Evolutionary conservation across 1,140 invertebrate genomes (phyloP).

Genomic region (Belonocnema kinseyi): DNA sequence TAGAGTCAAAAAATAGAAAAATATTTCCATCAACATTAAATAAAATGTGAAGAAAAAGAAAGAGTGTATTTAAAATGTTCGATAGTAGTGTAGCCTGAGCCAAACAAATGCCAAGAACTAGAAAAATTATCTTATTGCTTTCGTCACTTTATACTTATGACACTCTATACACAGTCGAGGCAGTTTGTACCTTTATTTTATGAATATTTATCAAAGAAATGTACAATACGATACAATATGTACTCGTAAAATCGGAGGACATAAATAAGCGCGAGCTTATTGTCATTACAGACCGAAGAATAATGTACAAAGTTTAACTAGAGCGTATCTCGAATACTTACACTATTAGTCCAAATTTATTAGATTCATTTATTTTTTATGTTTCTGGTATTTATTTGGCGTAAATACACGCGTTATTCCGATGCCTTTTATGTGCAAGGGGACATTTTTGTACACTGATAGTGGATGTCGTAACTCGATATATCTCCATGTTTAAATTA

Average conservation of each 20-base stretch:
- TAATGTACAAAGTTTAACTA: constrained; percentile 39
- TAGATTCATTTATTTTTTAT: constrained; percentile 12
- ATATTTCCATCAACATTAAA: background rate
- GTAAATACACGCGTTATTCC: background rate
- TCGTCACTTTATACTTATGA: constrained; percentile 29
- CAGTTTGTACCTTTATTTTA: constrained; percentile 29
- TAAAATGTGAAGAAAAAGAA: background rate
- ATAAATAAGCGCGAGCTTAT: constrained; percentile 61
- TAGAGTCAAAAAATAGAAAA: constrained; percentile 1
- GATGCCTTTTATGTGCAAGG: background rate
- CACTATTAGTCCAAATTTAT: constrained; percentile 31
- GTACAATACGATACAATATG: constrained; percentile 27
- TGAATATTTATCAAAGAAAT: constrained; percentile 31
- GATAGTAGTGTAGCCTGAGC: background rate
- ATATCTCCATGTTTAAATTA: too few relatives aligned
- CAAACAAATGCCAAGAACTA: constrained; percentile 48
- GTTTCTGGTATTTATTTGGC: constrained; percentile 45
- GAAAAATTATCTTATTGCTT: constrained; percentile 2
- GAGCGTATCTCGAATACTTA: constrained; percentile 20
- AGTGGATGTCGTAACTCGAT: background rate
- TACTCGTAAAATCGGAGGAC: constrained; percentile 47
- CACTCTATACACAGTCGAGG: constrained; percentile 28
- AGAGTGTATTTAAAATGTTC: background rate
- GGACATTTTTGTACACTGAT: constrained; percentile 19
- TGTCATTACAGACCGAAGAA: constrained; percentile 59